phyloP scores from a whole-genome alignment of 2,888 invertebrate genomes.

The Leptinotarsa tumamoca region DNA sequence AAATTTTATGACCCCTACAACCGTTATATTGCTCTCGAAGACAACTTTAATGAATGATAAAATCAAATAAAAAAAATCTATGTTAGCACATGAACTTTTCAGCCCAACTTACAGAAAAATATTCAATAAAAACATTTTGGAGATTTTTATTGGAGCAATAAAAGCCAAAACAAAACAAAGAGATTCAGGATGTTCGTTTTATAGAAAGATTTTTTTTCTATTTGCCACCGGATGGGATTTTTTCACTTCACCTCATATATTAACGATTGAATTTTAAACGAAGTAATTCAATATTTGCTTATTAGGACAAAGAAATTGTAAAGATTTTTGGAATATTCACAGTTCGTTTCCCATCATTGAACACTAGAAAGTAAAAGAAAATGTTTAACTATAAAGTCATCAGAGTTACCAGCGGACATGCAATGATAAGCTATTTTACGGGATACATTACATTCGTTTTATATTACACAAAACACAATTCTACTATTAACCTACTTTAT shows the following conservation, averaged over 20 bases:
- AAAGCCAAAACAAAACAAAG: too few relatives aligned
- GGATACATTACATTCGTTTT: neutral
- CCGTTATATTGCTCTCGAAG: too few relatives aligned
- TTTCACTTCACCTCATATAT: neutral
- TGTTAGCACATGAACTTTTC: too few relatives aligned
- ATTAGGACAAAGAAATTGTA: neutral
- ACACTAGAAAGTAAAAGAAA: neutral
- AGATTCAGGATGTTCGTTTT: too few relatives aligned
- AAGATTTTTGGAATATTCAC: neutral
- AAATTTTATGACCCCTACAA: too few relatives aligned
- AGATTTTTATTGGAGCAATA: too few relatives aligned
- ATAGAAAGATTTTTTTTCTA: too few relatives aligned
- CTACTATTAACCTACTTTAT: slow-evolving; percentile 30
- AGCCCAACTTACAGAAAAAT: too few relatives aligned
- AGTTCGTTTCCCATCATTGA: slow-evolving; percentile 10
- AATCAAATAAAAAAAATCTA: too few relatives aligned
- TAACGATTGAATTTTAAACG: neutral
- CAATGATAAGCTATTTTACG: slow-evolving; percentile 2
- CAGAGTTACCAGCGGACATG: neutral
- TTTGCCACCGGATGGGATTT: neutral
- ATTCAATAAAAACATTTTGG: too few relatives aligned
- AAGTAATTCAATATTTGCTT: neutral
- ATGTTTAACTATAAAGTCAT: neutral
- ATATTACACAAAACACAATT: neutral
- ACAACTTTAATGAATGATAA: too few relatives aligned